Percentiles rank a stretch among this genome's conserved stretches.
Evolutionary conservation across 2,113 vertebrate species (phyloP).

Genomic region (Labrus mixtus): DNA sequence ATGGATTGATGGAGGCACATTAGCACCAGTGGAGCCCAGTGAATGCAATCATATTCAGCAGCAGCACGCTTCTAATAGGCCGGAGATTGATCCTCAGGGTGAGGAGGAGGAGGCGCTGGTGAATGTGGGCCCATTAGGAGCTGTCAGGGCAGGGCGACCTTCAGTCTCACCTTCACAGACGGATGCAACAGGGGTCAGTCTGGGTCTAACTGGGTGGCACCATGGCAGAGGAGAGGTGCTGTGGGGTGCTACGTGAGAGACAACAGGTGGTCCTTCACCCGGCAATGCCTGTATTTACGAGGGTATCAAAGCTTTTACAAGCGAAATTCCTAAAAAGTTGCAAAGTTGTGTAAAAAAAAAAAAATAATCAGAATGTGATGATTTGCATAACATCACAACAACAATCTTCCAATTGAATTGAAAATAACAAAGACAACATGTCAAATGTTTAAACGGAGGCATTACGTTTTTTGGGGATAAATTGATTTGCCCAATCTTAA

Average conservation of each 20-base stretch:
- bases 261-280: slow-evolving; percentile 54
- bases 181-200: slow-evolving; percentile 62
- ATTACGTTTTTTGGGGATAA: too few relatives aligned
- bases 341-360: too few relatives aligned
- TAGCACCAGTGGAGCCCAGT: slow-evolving; percentile 80
- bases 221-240: slow-evolving; percentile 5
- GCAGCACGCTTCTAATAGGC: slow-evolving; percentile 81
- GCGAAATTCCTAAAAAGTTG: too few relatives aligned
- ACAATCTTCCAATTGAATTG: too few relatives aligned
- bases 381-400: too few relatives aligned
- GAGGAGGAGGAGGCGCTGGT: slow-evolving; percentile 64
- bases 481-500: too few relatives aligned
- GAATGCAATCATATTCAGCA: slow-evolving; percentile 87
- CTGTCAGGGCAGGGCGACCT: slow-evolving; percentile 80
- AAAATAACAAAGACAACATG: too few relatives aligned
- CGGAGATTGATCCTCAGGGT: slow-evolving; percentile 84
- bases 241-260: slow-evolving; percentile 17
- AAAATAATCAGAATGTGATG: too few relatives aligned
- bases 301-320: background rate
- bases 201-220: slow-evolving; percentile 19
- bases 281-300: background rate
- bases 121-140: slow-evolving; percentile 76
- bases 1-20: slow-evolving; percentile 88
- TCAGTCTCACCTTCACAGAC: slow-evolving; percentile 79
- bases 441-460: too few relatives aligned